Evolutionary conservation across 2,113 vertebrate species (phyloP), one percentile per base, ranked within the genome.

Genomic region (Myrmophylax atrothorax): DNA sequence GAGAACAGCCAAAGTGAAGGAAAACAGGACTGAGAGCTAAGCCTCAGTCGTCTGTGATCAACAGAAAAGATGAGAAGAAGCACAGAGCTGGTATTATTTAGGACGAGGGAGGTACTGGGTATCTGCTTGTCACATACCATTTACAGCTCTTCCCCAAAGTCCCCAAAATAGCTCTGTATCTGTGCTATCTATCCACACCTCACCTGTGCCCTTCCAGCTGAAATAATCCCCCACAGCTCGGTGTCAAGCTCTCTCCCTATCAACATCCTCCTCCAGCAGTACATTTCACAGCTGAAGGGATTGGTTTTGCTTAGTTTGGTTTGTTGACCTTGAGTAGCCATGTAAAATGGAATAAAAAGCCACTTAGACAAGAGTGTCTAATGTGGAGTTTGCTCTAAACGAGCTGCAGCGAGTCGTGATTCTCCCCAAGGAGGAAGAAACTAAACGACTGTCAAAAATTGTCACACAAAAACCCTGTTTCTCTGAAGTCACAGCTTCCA

Each of bases 331-430:
- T 88, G 83, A 94, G 68, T 59, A 75, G 68, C 91, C 91, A 19
- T 44, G 83, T 88, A 94, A 97, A 94, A 95, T 66, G 91, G 83
- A 93, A 94, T 85, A 89, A 97, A 96, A 87, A 96, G 86, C 83
- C 93, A 83, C 88, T 93, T 55, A 85, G 88, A 94, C 84, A 90
- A 83, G 85, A 87, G 12, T 86, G 78, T 49, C 82, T 92, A 40
- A 93, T 16, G 75, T 8, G 37, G 18, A 77, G 84, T 46, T 87
- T 55, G 76, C 74, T 96, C 62, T 9, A 23, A 94, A 58, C 14
- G 46, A 79, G 91, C 86, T 28, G 35, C 90, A 88, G 44, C 0
- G 11, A 84, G n/a, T 24, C 16, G 28, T 2, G 35, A 18, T 77
- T 73, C 53, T 91, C 95, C 84, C 95, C 62, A 74, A 87, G 93